Conservation (phyloP, 2,797 vertebrate species). For the Apogon talboti region DNA sequence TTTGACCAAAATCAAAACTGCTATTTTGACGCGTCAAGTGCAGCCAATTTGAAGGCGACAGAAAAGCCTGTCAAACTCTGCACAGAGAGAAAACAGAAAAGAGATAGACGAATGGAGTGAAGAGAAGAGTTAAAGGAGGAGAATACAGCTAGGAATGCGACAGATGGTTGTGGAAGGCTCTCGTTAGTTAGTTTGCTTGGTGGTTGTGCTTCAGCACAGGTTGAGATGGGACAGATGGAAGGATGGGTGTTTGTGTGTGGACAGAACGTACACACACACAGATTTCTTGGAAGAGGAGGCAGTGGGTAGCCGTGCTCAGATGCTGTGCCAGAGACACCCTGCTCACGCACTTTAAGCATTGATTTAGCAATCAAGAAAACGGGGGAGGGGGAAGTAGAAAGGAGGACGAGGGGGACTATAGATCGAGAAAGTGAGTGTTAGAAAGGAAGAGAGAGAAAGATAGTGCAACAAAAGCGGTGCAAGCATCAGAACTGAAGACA, state of each 20-base stretch:
- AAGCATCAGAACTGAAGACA: conserved; percentile 40
- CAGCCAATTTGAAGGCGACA: conserved; percentile 48
- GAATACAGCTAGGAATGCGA: conserved; percentile 74
- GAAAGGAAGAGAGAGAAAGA: conserved; percentile 46
- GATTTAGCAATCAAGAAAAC: conserved; percentile 84
- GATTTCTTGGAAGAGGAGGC: conserved; percentile 81
- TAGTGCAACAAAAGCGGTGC: conserved; percentile 43
- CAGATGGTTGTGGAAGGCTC: conserved; percentile 86
- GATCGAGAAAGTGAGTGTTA: conserved; percentile 48
- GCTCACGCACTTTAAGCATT: conserved; percentile 84
- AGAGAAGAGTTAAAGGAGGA: conserved; percentile 57
- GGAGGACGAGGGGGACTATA: conserved; percentile 56
- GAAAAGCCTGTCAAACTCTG: conserved; percentile 42
- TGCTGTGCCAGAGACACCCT: conserved; percentile 81
- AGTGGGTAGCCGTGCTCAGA: conserved; percentile 76
- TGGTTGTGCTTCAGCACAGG: conserved; percentile 83
- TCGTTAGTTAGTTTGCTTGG: conserved; percentile 83
- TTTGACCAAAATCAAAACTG: conserved; percentile 51
- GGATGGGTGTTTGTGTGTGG: conserved; percentile 74
- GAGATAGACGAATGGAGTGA: conserved; percentile 48
- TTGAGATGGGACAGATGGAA: conserved; percentile 87
- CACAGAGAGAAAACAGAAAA: conserved; percentile 23
- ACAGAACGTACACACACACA: conserved; percentile 31
- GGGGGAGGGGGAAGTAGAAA: conserved; percentile 34
- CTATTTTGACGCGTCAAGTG: conserved; percentile 37